Conservation (phyloP, 2,888 invertebrate genomes). For the Argyresthia albistria region DNA sequence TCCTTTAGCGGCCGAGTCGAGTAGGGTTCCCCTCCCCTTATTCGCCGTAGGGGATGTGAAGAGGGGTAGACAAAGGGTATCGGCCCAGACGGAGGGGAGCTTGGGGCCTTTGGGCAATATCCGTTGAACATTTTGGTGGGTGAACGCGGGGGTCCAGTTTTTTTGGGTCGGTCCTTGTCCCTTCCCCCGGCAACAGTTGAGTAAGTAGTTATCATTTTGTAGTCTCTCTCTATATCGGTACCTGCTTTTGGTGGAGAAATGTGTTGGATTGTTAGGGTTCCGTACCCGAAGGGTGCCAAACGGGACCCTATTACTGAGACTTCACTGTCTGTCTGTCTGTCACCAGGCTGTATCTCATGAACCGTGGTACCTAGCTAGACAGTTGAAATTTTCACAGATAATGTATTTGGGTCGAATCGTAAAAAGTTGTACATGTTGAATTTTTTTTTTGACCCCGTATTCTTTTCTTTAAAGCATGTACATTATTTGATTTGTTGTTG, state of each 20-base stretch:
- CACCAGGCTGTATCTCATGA: too few relatives aligned
- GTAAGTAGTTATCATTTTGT: background rate
- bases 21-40: conserved; percentile 65
- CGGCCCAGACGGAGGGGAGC: conserved; percentile 64
- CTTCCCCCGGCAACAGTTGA: background rate
- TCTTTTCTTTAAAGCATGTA: too few relatives aligned
- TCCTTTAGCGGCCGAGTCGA: conserved; percentile 30
- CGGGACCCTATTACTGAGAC: too few relatives aligned
- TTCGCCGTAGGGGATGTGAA: conserved; percentile 40
- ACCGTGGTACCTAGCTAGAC: too few relatives aligned
- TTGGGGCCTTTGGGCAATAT: conserved; percentile 49
- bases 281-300: too few relatives aligned
- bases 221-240: too few relatives aligned
- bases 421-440: too few relatives aligned
- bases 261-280: background rate
- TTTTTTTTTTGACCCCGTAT: too few relatives aligned
- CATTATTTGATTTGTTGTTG: too few relatives aligned
- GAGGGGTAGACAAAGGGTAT: conserved; percentile 66
- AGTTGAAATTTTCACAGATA: too few relatives aligned
- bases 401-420: too few relatives aligned
- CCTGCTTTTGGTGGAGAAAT: background rate
- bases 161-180: conserved; percentile 13
- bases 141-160: conserved; percentile 14
- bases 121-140: conserved; percentile 27
- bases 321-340: too few relatives aligned